Evolutionary conservation across 2,113 vertebrate species (phyloP).

Genomic region (Furnarius figulus): DNA sequence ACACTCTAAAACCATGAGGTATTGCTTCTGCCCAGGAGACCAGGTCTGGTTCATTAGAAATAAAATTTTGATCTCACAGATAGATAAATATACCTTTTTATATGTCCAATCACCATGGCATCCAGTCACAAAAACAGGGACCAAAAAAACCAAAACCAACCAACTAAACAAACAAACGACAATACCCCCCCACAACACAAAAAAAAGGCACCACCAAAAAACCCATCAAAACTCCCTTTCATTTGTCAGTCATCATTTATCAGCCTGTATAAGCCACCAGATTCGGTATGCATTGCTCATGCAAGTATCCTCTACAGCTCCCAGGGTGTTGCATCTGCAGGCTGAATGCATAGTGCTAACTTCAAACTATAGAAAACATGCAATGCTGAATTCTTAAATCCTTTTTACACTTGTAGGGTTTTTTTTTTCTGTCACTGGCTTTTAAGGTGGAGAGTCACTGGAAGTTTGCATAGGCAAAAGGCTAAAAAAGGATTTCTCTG

Average conservation of each 20-base stretch:
- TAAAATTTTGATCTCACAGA: neutral
- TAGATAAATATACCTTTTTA: neutral
- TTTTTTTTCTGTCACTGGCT: rapidly evolving
- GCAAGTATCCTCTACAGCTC: neutral
- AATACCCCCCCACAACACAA: too few species aligned
- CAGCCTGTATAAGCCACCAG: neutral
- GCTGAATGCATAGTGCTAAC: neutral
- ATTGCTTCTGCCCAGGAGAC: neutral
- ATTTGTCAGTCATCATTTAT: neutral
- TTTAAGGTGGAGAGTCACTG: neutral
- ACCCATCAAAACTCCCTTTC: neutral
- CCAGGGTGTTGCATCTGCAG: neutral
- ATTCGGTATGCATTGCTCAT: neutral
- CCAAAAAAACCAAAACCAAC: neutral
- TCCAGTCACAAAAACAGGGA: neutral
- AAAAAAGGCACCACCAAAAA: too few species aligned
- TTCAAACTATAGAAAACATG: neutral
- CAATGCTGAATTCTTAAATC: neutral
- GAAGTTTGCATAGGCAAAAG: neutral
- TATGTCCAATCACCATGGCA: neutral
- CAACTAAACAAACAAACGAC: too few species aligned
- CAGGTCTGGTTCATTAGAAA: neutral
- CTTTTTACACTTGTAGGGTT: neutral
- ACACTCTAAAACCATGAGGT: neutral
- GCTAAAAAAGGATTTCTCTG: neutral